These are phyloP conservation scores for Cyrtorhinus lividipennis DNA, from an alignment of 1,140 invertebrate genomes.

Conservation along the genomic window DNA sequence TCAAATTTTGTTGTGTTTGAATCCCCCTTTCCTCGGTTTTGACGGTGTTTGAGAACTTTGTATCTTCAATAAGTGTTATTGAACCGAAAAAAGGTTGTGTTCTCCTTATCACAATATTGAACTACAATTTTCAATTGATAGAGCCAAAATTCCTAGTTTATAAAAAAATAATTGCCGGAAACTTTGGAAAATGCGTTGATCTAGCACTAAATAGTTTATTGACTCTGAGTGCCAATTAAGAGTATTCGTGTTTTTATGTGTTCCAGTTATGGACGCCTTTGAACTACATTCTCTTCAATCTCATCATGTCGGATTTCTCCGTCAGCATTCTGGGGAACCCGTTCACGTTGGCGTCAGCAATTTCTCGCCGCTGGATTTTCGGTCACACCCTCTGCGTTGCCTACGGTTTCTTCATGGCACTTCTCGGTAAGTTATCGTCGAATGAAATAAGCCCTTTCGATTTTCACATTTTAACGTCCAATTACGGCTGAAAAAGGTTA, in stretches of 20 bases:
- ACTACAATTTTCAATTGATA: no score
- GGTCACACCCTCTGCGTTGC: conserved; percentile 40
- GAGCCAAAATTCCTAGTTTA: no score
- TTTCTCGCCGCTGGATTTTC: conserved; percentile 43
- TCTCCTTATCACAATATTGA: no score
- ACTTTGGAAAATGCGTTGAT: neutral
- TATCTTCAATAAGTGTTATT: no score
- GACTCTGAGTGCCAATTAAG: neutral
- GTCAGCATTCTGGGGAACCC: conserved; percentile 47
- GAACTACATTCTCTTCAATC: conserved; percentile 50
- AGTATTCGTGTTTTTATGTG: conserved; percentile 11
- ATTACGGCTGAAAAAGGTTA: no score
- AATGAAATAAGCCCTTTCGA: no score
- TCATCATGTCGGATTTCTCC: conserved; percentile 45
- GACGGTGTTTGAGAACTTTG: no score
- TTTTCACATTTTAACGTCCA: no score
- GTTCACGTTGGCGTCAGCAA: conserved; percentile 41
- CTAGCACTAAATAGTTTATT: neutral
- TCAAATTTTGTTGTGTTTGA: no score
- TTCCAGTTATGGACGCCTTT: conserved; percentile 48
- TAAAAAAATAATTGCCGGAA: no score
- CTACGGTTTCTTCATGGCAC: conserved; percentile 49
- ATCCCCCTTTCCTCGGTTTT: no score
- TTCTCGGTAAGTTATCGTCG: conserved; percentile 34
- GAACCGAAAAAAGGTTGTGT: no score